Percentiles rank a stretch among this genome's conserved stretches.
Conservation (phyloP, 2,888 invertebrate genomes). For the Philonicus albiceps region DNA sequence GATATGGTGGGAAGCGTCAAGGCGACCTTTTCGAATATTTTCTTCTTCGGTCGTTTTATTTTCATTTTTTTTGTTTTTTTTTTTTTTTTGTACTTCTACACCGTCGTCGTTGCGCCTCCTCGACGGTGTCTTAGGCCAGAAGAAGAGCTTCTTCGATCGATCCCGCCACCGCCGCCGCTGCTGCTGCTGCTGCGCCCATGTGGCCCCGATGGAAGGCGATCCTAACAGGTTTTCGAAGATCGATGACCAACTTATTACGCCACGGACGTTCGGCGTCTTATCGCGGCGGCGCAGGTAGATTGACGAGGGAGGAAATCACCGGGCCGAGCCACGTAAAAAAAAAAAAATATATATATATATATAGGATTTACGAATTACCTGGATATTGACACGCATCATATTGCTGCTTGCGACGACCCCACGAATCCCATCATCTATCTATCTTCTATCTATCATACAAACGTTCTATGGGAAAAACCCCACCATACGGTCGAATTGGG, state of each 20-base stretch:
- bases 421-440: neutral
- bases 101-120: neutral
- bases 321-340: neutral
- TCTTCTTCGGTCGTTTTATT: neutral
- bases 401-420: constrained; percentile 17
- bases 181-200: neutral
- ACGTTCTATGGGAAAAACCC: neutral
- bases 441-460: neutral
- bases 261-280: constrained; percentile 19
- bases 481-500: neutral
- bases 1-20: constrained; percentile 45
- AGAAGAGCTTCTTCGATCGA: neutral
- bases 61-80: neutral
- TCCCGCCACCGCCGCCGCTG: neutral
- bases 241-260: constrained; percentile 46
- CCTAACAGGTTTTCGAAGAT: constrained; percentile 43
- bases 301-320: constrained; percentile 34
- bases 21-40: constrained; percentile 42
- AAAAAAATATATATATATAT: no score
- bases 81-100: neutral
- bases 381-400: constrained; percentile 31
- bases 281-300: constrained; percentile 13
- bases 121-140: neutral
- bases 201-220: neutral
- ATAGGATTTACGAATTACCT: constrained; percentile 33